phyloP scores from a whole-genome alignment of 2,888 invertebrate species.

The Euplexia lucipara region DNA sequence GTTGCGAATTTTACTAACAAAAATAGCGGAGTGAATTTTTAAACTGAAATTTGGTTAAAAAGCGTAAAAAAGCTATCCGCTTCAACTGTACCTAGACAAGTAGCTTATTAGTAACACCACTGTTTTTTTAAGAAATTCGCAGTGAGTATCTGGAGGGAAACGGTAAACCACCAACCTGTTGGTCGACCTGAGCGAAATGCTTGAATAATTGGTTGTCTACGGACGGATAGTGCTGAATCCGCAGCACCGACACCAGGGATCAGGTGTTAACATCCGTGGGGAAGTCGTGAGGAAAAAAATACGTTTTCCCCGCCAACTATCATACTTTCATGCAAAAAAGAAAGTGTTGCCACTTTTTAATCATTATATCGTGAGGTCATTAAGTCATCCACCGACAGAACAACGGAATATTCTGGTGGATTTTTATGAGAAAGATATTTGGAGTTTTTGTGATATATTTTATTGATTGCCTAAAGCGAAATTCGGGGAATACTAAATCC shows the following conservation, averaged over 20 bases:
- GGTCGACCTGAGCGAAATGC: constrained; percentile 84
- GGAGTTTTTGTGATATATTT: constrained; percentile 56
- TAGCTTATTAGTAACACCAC: constrained; percentile 72
- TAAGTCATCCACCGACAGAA: constrained; percentile 59
- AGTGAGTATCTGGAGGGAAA: constrained; percentile 73
- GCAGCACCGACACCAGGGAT: constrained; percentile 75
- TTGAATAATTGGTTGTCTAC: constrained; percentile 86
- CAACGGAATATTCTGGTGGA: constrained; percentile 45
- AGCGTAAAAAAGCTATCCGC: constrained; percentile 56
- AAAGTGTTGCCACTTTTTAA: constrained; percentile 62
- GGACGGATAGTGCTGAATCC: constrained; percentile 75
- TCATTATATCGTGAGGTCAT: constrained; percentile 58
- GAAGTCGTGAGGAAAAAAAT: constrained; percentile 79
- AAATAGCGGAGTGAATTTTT: constrained; percentile 52
- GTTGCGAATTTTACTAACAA: constrained; percentile 28
- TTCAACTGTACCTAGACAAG: constrained; percentile 64
- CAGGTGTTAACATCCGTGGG: constrained; percentile 86
- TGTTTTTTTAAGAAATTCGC: constrained; percentile 73
- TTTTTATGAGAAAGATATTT: constrained; percentile 49
- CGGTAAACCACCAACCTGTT: constrained; percentile 82
- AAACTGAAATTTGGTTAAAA: constrained; percentile 52
- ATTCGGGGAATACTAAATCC: constrained; percentile 77
- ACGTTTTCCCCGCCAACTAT: constrained; percentile 57
- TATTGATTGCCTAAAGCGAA: constrained; percentile 76
- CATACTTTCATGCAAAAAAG: constrained; percentile 68